Evolutionary conservation across 1,140 invertebrate genomes (phyloP).

Genomic region (Bursaphelenchus mucronatus): DNA sequence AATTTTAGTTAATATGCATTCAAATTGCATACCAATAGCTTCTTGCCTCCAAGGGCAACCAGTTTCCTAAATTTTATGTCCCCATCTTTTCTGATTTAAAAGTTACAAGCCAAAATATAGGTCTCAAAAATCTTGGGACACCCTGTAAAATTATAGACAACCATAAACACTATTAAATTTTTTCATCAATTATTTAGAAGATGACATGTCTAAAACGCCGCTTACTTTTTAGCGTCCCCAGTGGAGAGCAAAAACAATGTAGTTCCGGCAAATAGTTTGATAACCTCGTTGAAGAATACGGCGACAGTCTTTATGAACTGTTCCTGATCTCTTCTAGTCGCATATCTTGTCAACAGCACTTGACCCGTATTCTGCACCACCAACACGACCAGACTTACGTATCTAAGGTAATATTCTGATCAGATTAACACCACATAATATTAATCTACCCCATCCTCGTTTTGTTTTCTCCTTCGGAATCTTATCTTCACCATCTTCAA

Average conservation of each 20-base stretch:
- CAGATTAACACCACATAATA: neutral
- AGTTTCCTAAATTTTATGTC: too few species aligned
- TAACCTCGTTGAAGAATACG: slow-evolving; percentile 85
- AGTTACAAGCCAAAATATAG: too few species aligned
- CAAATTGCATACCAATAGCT: too few species aligned
- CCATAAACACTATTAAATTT: too few species aligned
- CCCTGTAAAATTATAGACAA: too few species aligned
- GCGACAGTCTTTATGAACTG: slow-evolving; percentile 66
- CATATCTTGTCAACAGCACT: slow-evolving; percentile 57
- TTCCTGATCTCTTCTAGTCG: slow-evolving; percentile 39
- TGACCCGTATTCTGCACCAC: slow-evolving; percentile 58
- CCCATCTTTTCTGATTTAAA: too few species aligned
- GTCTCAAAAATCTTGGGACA: too few species aligned
- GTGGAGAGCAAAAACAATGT: slow-evolving; percentile 73
- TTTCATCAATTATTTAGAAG: slow-evolving; percentile 13
- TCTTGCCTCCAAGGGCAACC: too few species aligned
- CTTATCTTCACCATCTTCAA: neutral
- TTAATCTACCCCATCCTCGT: neutral
- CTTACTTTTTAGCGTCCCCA: slow-evolving; percentile 64
- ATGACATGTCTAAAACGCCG: slow-evolving; percentile 20
- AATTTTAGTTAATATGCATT: too few species aligned
- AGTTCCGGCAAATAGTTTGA: slow-evolving; percentile 81
- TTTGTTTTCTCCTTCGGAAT: neutral
- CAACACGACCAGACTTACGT: slow-evolving; percentile 52
- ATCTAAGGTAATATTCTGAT: slow-evolving; percentile 45